A percentile compares a stretch with the other conserved stretches of the same genome.
Conservation (phyloP, 2,113 vertebrate genomes). For the Lipophrys pholis region DNA sequence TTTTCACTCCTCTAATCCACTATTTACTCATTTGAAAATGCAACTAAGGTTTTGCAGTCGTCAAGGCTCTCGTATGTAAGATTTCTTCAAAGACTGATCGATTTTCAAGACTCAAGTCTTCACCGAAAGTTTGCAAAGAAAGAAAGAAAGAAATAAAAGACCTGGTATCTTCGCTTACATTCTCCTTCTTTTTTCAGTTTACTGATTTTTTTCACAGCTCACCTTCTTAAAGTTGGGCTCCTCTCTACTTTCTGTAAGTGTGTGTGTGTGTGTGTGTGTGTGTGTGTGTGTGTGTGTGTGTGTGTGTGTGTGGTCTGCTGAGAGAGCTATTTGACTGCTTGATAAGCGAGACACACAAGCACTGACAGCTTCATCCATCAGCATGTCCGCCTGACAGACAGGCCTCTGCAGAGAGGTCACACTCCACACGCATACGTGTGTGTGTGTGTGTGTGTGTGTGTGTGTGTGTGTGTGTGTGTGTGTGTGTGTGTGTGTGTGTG, state of each 20-base stretch:
- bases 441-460: conserved; percentile 40
- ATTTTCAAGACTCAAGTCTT: not conserved
- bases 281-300: conserved; percentile 31
- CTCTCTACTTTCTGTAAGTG: conserved; percentile 22
- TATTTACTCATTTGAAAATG: no score
- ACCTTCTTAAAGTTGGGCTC: conserved; percentile 23
- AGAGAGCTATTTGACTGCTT: conserved; percentile 56
- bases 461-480: conserved; percentile 15
- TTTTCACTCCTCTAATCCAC: no score
- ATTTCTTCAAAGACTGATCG: no score
- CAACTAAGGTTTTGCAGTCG: no score
- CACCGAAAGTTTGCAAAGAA: conserved; percentile 26
- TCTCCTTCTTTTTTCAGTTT: not conserved
- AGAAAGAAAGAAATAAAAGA: not conserved
- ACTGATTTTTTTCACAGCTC: conserved; percentile 10
- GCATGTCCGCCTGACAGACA: conserved; percentile 66
- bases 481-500: conserved; percentile 37
- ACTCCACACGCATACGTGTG: conserved; percentile 23
- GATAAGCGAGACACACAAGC: conserved; percentile 72
- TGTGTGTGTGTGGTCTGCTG: conserved; percentile 62
- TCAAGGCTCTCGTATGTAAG: no score
- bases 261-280: conserved; percentile 13
- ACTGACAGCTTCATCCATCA: conserved; percentile 81
- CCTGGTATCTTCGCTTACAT: not conserved
- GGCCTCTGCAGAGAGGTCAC: conserved; percentile 67